A percentile compares a stretch with the other conserved stretches of the same genome.
Evolutionary conservation across 2,888 invertebrate genomes (phyloP).

Genomic region (Brenthis daphne): DNA sequence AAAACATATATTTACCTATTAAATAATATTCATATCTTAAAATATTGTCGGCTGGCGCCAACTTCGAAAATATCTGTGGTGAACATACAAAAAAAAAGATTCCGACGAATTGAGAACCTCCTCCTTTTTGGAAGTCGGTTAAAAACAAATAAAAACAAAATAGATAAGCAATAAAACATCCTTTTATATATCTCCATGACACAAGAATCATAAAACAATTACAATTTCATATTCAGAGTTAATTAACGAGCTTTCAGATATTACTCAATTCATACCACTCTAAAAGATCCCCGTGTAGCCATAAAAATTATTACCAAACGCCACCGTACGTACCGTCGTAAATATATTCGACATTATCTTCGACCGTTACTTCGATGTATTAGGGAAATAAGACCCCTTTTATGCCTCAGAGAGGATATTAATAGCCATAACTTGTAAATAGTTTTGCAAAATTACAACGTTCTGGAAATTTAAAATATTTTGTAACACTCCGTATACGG

Average conservation of each 20-base stretch:
- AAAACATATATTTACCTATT: too few species aligned
- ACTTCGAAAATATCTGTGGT: too few species aligned
- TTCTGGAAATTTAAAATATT: too few species aligned
- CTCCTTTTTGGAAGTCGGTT: too few species aligned
- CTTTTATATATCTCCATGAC: too few species aligned
- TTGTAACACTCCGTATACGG: too few species aligned
- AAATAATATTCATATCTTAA: too few species aligned
- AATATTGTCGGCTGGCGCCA: too few species aligned
- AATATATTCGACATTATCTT: conserved; percentile 60
- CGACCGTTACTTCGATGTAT: conserved; percentile 56
- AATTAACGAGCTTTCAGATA: neutral
- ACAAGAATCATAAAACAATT: neutral
- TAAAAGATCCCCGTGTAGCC: conserved; percentile 34
- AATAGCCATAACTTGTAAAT: conserved; percentile 53
- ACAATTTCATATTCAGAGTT: neutral
- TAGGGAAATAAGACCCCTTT: conserved; percentile 67
- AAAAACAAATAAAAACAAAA: too few species aligned
- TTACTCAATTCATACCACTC: conserved; percentile 26
- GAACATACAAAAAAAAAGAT: too few species aligned
- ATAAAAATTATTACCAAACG: conserved; percentile 46
- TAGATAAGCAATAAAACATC: too few species aligned
- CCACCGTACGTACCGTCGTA: conserved; percentile 53
- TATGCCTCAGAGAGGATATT: conserved; percentile 60
- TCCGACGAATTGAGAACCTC: too few species aligned
- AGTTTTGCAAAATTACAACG: conserved; percentile 37